Evolutionary conservation across 1,140 invertebrate genomes (phyloP).

Genomic region (Pantala flavescens): DNA sequence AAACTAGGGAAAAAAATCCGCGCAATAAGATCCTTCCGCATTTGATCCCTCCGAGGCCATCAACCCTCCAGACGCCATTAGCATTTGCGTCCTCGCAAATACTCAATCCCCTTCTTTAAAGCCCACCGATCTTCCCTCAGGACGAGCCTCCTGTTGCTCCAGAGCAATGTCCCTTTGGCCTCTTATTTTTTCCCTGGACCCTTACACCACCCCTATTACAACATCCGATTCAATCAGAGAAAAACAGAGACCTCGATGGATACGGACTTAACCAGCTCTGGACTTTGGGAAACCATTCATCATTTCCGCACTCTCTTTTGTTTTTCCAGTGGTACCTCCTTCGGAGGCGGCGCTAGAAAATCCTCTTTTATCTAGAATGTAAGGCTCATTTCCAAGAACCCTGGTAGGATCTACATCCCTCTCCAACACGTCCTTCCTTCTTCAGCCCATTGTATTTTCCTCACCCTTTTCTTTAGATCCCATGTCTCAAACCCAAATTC

Average conservation of each 20-base stretch:
- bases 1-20: neutral
- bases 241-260: neutral
- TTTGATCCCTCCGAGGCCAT: neutral
- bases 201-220: neutral
- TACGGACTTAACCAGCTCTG: neutral
- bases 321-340: neutral
- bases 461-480: neutral
- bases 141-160: slow-evolving; percentile 1
- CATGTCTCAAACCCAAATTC: neutral
- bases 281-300: neutral
- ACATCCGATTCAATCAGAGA: slow-evolving; percentile 1
- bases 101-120: neutral
- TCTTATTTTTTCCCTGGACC: neutral
- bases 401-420: neutral
- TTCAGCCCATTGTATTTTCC: neutral
- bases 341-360: no score
- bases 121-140: neutral
- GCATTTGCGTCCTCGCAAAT: neutral
- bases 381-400: no score
- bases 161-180: neutral
- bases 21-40: neutral
- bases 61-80: neutral
- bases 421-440: neutral
- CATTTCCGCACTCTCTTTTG: neutral
- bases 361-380: no score